phyloP scores from a whole-genome alignment of 2,797 vertebrate species.

The Pitangus sulphuratus region DNA sequence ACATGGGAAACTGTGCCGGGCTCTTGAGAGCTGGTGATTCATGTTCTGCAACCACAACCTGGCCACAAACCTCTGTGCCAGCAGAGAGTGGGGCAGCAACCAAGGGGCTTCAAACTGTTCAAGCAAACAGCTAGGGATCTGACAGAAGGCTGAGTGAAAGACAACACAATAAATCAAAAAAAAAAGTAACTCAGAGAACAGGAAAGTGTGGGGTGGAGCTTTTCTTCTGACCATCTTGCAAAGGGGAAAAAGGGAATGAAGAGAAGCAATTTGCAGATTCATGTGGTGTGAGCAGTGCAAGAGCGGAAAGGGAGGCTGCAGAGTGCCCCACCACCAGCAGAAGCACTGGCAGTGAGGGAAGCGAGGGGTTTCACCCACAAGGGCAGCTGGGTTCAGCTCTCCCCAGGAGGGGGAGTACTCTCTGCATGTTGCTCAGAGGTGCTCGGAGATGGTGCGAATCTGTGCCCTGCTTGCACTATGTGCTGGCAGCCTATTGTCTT shows the following conservation, averaged over 20 bases:
- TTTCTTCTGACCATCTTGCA: not conserved
- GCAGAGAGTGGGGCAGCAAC: not conserved
- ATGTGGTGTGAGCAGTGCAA: not conserved
- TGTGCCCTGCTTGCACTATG: not conserved
- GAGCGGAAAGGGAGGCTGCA: not conserved
- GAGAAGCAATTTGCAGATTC: not conserved
- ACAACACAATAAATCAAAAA: not conserved
- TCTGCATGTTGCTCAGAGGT: not conserved
- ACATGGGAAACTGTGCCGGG: fast-evolving
- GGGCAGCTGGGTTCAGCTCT: not conserved
- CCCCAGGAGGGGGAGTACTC: not conserved
- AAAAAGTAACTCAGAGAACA: not conserved
- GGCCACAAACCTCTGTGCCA: not conserved
- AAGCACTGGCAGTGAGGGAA: fast-evolving
- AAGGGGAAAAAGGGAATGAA: not conserved
- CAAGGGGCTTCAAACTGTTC: not conserved
- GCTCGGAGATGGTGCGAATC: not conserved
- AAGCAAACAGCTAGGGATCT: not conserved
- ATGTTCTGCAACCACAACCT: not conserved
- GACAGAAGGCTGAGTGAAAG: not conserved
- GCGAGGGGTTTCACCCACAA: fast-evolving
- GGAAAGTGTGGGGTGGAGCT: not conserved
- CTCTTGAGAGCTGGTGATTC: not conserved
- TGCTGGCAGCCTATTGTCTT: not conserved
- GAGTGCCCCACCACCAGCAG: not conserved